Base-by-base conservation (phyloP, 1,140 invertebrate genomes). In the Leucophenga varia region DNA sequence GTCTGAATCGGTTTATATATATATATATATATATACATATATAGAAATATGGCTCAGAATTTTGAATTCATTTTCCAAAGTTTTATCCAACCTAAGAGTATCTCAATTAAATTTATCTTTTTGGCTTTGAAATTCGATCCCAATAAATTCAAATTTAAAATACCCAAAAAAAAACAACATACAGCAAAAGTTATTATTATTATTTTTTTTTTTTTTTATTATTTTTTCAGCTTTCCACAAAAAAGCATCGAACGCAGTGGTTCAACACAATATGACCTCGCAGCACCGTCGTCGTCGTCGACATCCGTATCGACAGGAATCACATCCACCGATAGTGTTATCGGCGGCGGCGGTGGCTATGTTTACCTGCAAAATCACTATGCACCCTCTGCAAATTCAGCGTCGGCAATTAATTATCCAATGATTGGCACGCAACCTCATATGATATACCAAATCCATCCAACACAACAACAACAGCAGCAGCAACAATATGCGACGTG, bases 301-400 rank as follows among this genome's bases (percentile, higher is more conserved):
- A 22, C 58, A 5, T 37, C 55, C 14, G 53, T 53, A 14, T 71
- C 69, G 7, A 51, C 34, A 28, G n/a, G n/a, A n/a, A n/a, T n/a
- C n/a, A 43, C 52, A 16, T 53, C 61, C 51, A 57, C 58, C 6
- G 64, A 60, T 43, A 51, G 61, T 25, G n/a, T n/a, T n/a, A n/a
- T n/a, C n/a, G n/a, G n/a, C n/a, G 53, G 47, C 17, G 64, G 61
- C 16, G 70, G 64, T 2, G 70, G 72, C 30, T 75, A 75, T 61
- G 68, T 75, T 22, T 75, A 75, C 43, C 54, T 75, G 47, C 73
- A 75, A 52, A 74, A 74, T 37, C 72, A 73, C 40, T 75, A 75
- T 47, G 57, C 67, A n/a, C 58, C 70, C 13, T 57, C 64, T 13
- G 57, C 70, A 6, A 59, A 59, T 43, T 63, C 51, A 38, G 47